A percentile compares a stretch with the other conserved stretches of the same genome.
phyloP scores from a whole-genome alignment of 2,888 invertebrate species.

The Pristionchus maxplancki region DNA sequence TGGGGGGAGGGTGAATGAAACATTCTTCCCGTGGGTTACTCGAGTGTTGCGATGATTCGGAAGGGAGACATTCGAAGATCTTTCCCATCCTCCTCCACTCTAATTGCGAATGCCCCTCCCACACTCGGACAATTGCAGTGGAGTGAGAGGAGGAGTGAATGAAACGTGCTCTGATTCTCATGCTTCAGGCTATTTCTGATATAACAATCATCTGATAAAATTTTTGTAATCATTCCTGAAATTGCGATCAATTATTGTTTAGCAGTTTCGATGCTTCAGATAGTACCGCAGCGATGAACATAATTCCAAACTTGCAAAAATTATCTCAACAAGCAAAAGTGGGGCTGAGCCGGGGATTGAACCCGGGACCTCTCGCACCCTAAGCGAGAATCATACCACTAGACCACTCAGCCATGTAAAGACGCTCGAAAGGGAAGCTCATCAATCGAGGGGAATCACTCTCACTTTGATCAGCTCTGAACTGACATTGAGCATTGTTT shows the following conservation, averaged over 20 bases:
- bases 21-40: too few relatives aligned
- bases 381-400: conserved; percentile 79
- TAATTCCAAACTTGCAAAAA: too few relatives aligned
- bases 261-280: too few relatives aligned
- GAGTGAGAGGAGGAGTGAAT: background rate
- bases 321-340: background rate
- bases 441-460: background rate
- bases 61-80: background rate
- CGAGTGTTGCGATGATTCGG: background rate
- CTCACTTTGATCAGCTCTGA: background rate
- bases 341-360: conserved; percentile 66
- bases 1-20: too few relatives aligned
- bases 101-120: background rate
- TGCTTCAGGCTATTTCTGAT: too few relatives aligned
- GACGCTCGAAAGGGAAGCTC: background rate
- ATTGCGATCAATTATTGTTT: too few relatives aligned
- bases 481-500: too few relatives aligned
- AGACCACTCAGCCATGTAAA: conserved; percentile 73
- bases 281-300: too few relatives aligned
- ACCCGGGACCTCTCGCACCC: conserved; percentile 78
- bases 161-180: background rate
- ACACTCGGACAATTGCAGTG: background rate
- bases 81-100: background rate
- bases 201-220: too few relatives aligned
- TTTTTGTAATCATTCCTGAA: too few relatives aligned